Evolutionary conservation across 2,888 invertebrate species (phyloP).

Genomic region (Dioctria rufipes): DNA sequence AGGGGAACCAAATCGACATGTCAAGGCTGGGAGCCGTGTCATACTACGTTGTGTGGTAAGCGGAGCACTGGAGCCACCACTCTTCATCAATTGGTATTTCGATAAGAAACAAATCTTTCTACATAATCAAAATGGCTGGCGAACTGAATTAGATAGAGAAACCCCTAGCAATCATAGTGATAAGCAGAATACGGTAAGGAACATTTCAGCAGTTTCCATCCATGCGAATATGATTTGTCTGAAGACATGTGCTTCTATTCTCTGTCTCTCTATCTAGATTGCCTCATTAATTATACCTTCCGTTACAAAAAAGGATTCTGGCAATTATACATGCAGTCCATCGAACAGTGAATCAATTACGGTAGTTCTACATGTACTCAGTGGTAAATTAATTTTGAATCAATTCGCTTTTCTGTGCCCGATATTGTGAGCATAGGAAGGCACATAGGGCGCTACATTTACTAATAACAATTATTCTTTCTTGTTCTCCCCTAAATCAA

Average conservation of each 20-base stretch:
- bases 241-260: slow-evolving; percentile 23
- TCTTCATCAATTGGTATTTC: slow-evolving; percentile 95
- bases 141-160: slow-evolving; percentile 69
- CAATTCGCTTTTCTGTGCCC: neutral
- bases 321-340: slow-evolving; percentile 96
- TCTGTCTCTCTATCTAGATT: slow-evolving; percentile 64
- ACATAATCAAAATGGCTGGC: slow-evolving; percentile 69
- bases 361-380: slow-evolving; percentile 91
- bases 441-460: neutral
- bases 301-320: slow-evolving; percentile 70
- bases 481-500: neutral
- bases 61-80: slow-evolving; percentile 90
- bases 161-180: slow-evolving; percentile 68
- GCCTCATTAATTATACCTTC: slow-evolving; percentile 71
- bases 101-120: slow-evolving; percentile 69
- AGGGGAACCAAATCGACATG: slow-evolving; percentile 90
- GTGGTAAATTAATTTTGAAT: slow-evolving; percentile 76
- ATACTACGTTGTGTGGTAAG: slow-evolving; percentile 91
- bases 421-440: neutral
- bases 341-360: slow-evolving; percentile 92
- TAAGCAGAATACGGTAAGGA: slow-evolving; percentile 69
- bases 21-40: slow-evolving; percentile 91
- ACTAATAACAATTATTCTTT: neutral
- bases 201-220: neutral
- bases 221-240: neutral